Evolutionary conservation across 2,888 invertebrate genomes (phyloP).

Genomic region (Amblyjoppa fuscipennis): DNA sequence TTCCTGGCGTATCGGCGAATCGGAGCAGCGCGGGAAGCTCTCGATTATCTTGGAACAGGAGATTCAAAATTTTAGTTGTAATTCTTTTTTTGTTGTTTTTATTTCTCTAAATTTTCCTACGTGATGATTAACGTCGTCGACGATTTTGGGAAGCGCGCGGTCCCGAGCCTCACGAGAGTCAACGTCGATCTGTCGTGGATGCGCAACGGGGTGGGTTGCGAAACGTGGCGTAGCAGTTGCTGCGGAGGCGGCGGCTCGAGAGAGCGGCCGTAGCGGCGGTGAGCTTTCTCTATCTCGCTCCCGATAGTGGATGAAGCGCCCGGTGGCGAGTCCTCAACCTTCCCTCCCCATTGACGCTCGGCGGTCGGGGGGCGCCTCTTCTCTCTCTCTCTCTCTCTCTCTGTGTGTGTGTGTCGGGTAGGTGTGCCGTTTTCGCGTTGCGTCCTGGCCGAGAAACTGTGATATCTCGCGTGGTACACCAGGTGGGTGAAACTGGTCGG

Average conservation of each 20-base stretch:
- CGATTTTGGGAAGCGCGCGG: slow-evolving; percentile 50
- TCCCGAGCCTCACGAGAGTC: slow-evolving; percentile 65
- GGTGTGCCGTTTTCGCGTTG: slow-evolving; percentile 26
- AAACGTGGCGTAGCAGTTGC: slow-evolving; percentile 50
- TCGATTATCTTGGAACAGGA: not conserved
- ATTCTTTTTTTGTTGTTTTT: too few relatives aligned
- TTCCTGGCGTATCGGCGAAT: not conserved
- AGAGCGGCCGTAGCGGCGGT: slow-evolving; percentile 51
- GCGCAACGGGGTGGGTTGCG: slow-evolving; percentile 56
- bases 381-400: not conserved
- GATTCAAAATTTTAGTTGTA: not conserved
- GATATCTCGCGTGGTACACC: slow-evolving; percentile 17
- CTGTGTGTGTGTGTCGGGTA: not conserved
- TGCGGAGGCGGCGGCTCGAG: slow-evolving; percentile 54
- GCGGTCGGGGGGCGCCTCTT: not conserved
- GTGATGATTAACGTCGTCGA: slow-evolving; percentile 1
- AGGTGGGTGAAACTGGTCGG: slow-evolving; percentile 15
- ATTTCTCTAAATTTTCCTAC: not conserved
- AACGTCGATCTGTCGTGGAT: slow-evolving; percentile 67
- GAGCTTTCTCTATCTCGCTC: slow-evolving; percentile 45
- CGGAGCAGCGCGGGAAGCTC: not conserved
- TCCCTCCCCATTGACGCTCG: slow-evolving; percentile 11
- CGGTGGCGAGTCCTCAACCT: slow-evolving; percentile 6
- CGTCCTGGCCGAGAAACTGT: slow-evolving; percentile 10
- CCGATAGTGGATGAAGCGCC: slow-evolving; percentile 33